Base-by-base conservation (phyloP, 2,797 vertebrate species). In the Harpagifer antarcticus region DNA sequence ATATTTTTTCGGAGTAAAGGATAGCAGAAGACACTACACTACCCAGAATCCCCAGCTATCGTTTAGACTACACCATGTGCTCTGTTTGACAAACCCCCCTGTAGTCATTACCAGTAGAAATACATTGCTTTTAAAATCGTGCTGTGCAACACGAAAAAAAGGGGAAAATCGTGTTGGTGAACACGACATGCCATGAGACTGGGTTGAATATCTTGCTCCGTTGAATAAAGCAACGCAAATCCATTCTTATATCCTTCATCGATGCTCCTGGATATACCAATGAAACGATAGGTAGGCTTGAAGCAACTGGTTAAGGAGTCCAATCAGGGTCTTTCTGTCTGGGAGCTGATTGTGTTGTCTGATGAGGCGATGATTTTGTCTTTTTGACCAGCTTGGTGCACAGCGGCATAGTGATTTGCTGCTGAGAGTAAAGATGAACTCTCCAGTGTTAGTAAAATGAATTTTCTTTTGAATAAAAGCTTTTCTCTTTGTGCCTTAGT, bases 301-400 rank as follows among this genome's bases (percentile, higher is more conserved):
- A 68, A 52, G 57, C 45, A 37, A 49, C 4, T 0, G 4, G 17
- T 37, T 56, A 33, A 68, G 74, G 61, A 17, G 50, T 47, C 66
- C 62, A 76, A 54, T 81, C 58, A 68, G 37, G 12, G 19, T 31
- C 40, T 27, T 19, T 20, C 67, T 55, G 27, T 62, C 59, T 66
- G 42, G 33, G 45, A 11, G 19, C 40, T 76, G 59, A 65, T 74
- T 77, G 70, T 76, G 44, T 58, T 14, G 8, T 54, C 55, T 68
- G 73, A 80, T 68, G 65, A 82, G 58, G 13, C 66, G 31, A 49
- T 50, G 27, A 48, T 72, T 49, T 70, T 64, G 15, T 12, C 37
- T 37, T 37, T 37, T 2, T 9, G 17, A 12, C 20, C 44, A 16
- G 5, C 9, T 27, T 37, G 40, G 12, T 5, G 12, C 1, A 15